Evolutionary conservation across 2,797 vertebrate genomes (phyloP), one percentile per base, ranked within the genome.

Genomic region (Poeciliopsis presidionis): DNA sequence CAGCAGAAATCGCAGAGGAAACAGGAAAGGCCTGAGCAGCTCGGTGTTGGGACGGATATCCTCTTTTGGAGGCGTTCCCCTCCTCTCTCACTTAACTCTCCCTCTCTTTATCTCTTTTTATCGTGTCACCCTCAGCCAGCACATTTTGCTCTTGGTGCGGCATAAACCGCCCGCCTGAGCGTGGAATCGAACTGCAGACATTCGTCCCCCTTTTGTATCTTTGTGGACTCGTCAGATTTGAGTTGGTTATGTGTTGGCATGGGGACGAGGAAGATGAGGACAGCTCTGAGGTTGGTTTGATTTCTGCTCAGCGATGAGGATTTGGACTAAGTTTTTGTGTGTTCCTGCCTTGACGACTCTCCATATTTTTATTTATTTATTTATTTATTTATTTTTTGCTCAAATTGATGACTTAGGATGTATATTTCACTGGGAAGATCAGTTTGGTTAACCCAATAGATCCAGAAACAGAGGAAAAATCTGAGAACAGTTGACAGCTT

Each of bases 11-110:
- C 46, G 43, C 85, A 92, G 88, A 95, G 95, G 95, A 96, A 96
- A 95, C 96, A 96, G 96, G 96, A 96, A 96, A 95, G 93, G 95
- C 95, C 93, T 92, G 94, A 94, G 90, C 91, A 82, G 93, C 87
- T 90, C 87, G 92, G 93, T 93, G 94, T 95, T 94, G 91, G 94
- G 91, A 94, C 94, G 95, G 95, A 96, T 95, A 95, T 96, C 96
- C 95, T 96, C 91, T 88, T 78, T 80, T 2, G 89, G 91, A 94
- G 95, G 95, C 92, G 89, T 90, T 91, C 88, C 92, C 90, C 86
- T 86, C 87, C 91, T 91, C 88, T 77, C 88, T 93, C 89, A 82
- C 89, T 92, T 90, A 89, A 89, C 92, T 89, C 92, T 91, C 90
- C 65, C 89, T 90, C 83, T 84, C 89, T 93, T 86, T 93, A 91